Conservation (phyloP, 1,140 invertebrate species). For the Lerema accius region DNA sequence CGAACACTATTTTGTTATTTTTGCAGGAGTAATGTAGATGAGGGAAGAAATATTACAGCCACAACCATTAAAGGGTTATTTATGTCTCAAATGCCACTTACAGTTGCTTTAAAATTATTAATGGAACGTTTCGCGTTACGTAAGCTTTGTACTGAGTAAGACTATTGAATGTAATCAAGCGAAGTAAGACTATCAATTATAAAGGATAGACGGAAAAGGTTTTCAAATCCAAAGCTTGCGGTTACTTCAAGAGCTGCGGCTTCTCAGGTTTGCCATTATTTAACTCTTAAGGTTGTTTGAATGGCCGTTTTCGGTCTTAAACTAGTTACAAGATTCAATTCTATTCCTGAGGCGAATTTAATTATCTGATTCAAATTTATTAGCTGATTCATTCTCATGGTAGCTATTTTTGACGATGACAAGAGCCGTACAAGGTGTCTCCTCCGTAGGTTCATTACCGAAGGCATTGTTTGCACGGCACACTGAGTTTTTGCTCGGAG, state of each 20-base stretch:
- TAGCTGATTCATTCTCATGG: conserved; percentile 21
- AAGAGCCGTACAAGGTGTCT: conserved; percentile 39
- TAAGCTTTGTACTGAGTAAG: conserved; percentile 22
- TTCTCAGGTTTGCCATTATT: conserved; percentile 34
- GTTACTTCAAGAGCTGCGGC: conserved; percentile 30
- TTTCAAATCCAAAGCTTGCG: conserved; percentile 21
- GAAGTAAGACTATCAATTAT: conserved; percentile 25
- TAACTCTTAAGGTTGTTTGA: conserved; percentile 37
- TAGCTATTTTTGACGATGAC: conserved; percentile 27
- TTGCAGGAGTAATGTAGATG: conserved; percentile 69
- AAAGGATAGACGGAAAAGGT: conserved; percentile 30
- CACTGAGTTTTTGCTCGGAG: conserved; percentile 58
- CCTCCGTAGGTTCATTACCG: conserved; percentile 57
- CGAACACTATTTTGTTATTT: conserved; percentile 69
- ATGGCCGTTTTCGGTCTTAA: conserved; percentile 35
- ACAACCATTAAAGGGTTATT: conserved; percentile 60
- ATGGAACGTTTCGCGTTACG: conserved; percentile 36
- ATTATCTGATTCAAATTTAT: conserved; percentile 6
- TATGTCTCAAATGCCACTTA: conserved; percentile 50
- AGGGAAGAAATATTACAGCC: conserved; percentile 60
- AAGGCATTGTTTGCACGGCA: conserved; percentile 57
- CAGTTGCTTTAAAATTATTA: conserved; percentile 62
- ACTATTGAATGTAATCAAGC: conserved; percentile 26
- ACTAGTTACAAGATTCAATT: conserved; percentile 20
- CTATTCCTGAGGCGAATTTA: neutral